These are phyloP conservation scores for Slavum lentiscoides DNA, from an alignment of 2,888 invertebrate species.

Conservation along the genomic window DNA sequence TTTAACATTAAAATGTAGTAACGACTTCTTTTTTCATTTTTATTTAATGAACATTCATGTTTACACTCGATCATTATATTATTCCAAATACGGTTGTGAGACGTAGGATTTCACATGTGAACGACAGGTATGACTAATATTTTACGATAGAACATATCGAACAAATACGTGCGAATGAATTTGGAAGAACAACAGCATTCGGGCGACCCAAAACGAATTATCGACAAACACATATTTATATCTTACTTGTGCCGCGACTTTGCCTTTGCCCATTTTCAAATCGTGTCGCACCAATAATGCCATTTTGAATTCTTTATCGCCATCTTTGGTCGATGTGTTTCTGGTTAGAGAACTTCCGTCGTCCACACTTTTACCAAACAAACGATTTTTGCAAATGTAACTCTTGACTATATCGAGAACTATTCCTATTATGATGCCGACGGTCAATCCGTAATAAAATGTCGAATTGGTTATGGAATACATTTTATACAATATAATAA, in stretches of 20 bases:
- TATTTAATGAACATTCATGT: no score
- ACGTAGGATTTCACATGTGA: no score
- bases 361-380: neutral
- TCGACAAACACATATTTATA: neutral
- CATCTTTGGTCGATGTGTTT: neutral
- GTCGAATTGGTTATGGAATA: neutral
- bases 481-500: neutral
- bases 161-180: neutral
- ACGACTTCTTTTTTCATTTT: no score
- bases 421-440: constrained; percentile 5
- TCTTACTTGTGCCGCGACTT: constrained; percentile 78
- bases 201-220: neutral
- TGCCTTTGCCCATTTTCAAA: constrained; percentile 92
- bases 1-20: no score
- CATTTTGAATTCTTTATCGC: constrained; percentile 65
- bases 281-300: constrained; percentile 86
- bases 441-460: constrained; percentile 2
- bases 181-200: neutral
- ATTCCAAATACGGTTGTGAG: no score
- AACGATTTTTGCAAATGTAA: neutral
- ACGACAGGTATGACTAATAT: neutral
- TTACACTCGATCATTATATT: no score
- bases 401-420: neutral
- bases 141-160: neutral
- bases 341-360: neutral